phyloP scores from a whole-genome alignment of 2,888 invertebrate genomes.

The Chalcosyrphus nemorum region DNA sequence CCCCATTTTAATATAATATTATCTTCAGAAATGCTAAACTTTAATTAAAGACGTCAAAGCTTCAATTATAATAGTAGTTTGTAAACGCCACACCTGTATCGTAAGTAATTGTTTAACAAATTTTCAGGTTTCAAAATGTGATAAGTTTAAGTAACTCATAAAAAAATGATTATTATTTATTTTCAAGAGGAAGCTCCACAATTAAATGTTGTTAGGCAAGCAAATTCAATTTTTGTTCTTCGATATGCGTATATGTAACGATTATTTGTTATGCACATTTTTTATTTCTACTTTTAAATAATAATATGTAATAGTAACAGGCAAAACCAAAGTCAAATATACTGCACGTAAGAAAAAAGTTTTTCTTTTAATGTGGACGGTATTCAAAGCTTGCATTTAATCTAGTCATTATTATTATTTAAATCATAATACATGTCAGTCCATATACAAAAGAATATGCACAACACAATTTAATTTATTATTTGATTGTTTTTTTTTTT shows the following conservation, averaged over 20 bases:
- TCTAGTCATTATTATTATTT: constrained; percentile 70
- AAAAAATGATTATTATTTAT: too few species aligned
- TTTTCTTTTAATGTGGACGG: constrained; percentile 79
- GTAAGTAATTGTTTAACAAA: too few species aligned
- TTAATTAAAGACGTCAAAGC: too few species aligned
- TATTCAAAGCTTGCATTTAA: constrained; percentile 79
- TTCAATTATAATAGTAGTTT: too few species aligned
- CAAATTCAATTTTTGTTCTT: constrained; percentile 66
- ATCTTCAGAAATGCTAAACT: too few species aligned
- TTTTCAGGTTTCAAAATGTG: too few species aligned
- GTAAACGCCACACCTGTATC: too few species aligned
- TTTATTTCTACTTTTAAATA: constrained; percentile 1
- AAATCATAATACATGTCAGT: constrained; percentile 60
- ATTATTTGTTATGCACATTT: constrained; percentile 4
- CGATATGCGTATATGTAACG: constrained; percentile 38
- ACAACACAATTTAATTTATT: constrained; percentile 41
- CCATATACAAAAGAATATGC: constrained; percentile 55
- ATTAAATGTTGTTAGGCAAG: constrained; percentile 58
- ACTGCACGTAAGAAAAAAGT: constrained; percentile 48
- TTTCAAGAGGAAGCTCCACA: constrained; percentile 15
- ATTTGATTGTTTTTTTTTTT: too few species aligned
- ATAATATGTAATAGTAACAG: constrained; percentile 10
- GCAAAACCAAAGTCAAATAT: constrained; percentile 29
- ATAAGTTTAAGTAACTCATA: too few species aligned
- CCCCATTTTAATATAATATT: too few species aligned